Conservation (phyloP, 2,797 vertebrate species). For the Gymnothorax javanicus region DNA sequence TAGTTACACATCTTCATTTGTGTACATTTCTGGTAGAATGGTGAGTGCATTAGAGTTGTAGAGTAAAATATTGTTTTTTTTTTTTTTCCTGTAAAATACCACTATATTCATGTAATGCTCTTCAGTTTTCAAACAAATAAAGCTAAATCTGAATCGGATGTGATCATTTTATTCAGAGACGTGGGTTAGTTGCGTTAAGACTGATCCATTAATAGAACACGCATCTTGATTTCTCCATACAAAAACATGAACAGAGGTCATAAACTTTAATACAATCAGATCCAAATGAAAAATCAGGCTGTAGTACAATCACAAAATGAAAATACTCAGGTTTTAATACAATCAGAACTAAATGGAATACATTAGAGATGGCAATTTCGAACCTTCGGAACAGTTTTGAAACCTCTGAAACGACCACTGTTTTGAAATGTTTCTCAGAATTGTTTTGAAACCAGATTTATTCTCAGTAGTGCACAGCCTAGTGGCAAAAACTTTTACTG, state of each 20-base stretch:
- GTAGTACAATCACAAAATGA: too few relatives aligned
- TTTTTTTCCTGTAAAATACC: constrained; percentile 74
- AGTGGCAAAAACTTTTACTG: too few relatives aligned
- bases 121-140: constrained; percentile 37
- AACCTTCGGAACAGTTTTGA: too few relatives aligned
- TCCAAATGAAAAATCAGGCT: too few relatives aligned
- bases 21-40: constrained; percentile 52
- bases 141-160: constrained; percentile 27
- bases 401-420: too few relatives aligned
- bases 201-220: background rate
- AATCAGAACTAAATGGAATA: too few relatives aligned
- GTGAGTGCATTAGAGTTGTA: constrained; percentile 45
- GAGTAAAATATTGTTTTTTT: constrained; percentile 62
- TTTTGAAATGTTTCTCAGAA: too few relatives aligned
- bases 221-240: background rate
- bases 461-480: too few relatives aligned
- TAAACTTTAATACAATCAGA: background rate
- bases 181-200: background rate
- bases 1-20: constrained; percentile 57
- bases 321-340: too few relatives aligned
- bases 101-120: constrained; percentile 63
- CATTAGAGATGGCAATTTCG: too few relatives aligned
- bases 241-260: background rate
- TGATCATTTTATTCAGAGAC: background rate
- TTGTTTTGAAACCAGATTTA: too few relatives aligned